A percentile compares a stretch with the other conserved stretches of the same genome.
Evolutionary conservation across 2,797 vertebrate species (phyloP).

Genomic region (Sebastes jordani): DNA sequence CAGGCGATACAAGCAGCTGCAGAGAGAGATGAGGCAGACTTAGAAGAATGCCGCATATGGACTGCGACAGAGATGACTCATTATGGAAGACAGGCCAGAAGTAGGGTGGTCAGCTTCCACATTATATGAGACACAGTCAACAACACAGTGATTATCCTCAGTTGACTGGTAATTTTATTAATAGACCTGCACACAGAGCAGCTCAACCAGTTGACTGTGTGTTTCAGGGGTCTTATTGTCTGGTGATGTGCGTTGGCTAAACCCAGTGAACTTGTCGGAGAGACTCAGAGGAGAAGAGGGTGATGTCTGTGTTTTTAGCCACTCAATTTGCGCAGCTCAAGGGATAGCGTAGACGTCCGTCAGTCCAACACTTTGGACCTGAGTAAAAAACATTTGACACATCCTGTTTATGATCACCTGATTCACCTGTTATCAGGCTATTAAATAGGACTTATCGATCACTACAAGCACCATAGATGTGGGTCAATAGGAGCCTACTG

Average conservation of each 20-base stretch:
- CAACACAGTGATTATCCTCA: conserved; percentile 12
- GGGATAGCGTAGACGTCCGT: background rate
- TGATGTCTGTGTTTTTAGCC: background rate
- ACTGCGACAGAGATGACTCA: conserved; percentile 30
- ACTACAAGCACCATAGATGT: too few species aligned
- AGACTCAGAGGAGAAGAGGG: background rate
- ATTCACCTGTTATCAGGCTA: accelerated
- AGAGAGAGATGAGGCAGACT: conserved; percentile 7
- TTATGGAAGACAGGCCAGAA: background rate
- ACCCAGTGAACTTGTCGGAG: background rate
- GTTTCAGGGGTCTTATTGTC: background rate
- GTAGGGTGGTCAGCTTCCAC: background rate
- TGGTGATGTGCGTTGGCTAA: background rate
- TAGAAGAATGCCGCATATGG: conserved; percentile 16
- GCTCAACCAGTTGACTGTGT: background rate
- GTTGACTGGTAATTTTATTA: background rate
- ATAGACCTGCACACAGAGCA: background rate
- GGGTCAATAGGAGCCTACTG: too few species aligned
- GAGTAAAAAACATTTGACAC: too few species aligned
- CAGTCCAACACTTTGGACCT: background rate
- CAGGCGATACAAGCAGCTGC: background rate
- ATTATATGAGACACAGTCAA: background rate
- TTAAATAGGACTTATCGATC: too few species aligned
- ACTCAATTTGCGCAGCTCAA: background rate
- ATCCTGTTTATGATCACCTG: too few species aligned